phyloP scores from a whole-genome alignment of 2,113 vertebrate species.

The Pollimyrus isidori region DNA sequence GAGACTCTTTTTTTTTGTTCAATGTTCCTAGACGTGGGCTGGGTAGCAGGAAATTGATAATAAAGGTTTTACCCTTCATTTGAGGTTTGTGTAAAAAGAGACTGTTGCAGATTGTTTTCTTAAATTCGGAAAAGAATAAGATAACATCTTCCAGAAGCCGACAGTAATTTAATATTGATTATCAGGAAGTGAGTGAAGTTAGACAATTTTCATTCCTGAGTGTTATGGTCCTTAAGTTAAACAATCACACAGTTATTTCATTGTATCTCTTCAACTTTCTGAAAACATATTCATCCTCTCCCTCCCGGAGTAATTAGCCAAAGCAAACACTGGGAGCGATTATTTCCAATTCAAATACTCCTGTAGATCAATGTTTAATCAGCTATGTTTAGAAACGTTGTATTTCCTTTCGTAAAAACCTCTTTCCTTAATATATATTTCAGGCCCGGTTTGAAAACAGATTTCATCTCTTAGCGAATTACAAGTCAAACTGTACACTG shows the following conservation, averaged over 20 bases:
- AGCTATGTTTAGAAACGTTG: conserved; percentile 16
- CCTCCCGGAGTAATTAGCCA: conserved; percentile 17
- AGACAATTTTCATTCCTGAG: not conserved
- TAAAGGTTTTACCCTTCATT: not conserved
- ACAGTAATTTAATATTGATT: conserved; percentile 10
- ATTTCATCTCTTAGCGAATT: not conserved
- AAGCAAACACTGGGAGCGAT: conserved; percentile 15
- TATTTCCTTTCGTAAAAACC: conserved; percentile 2
- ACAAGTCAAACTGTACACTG: not conserved
- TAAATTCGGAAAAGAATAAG: conserved; percentile 3
- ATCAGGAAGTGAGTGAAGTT: conserved; percentile 3
- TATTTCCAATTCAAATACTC: conserved; percentile 14
- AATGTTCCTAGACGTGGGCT: not conserved
- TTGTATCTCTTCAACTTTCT: not conserved
- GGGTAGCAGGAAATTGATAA: not conserved
- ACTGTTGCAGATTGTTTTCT: conserved; percentile 13
- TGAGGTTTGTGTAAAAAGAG: conserved; percentile 7
- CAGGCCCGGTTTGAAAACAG: not conserved
- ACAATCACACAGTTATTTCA: conserved; percentile 13
- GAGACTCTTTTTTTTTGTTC: not conserved
- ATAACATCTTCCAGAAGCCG: not conserved
- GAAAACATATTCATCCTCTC: conserved; percentile 5
- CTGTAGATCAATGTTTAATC: conserved; percentile 14
- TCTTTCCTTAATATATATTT: not conserved
- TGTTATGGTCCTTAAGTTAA: conserved; percentile 12